Conservation (phyloP, 2,888 invertebrate species). For the Parelbella ahira region DNA sequence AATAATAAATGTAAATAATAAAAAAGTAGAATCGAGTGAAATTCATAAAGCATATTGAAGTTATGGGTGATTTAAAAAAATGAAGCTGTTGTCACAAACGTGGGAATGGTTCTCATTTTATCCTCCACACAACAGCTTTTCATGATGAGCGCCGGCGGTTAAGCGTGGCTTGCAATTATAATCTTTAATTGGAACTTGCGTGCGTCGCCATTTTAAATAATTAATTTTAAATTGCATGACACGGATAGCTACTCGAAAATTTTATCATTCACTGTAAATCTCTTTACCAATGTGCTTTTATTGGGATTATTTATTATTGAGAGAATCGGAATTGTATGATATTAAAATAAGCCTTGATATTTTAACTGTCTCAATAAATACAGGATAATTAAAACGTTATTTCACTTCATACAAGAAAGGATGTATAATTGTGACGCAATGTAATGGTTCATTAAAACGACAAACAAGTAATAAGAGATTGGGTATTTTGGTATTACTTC, state of each 20-base stretch:
- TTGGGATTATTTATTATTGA: background rate
- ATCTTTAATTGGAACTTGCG: constrained; percentile 25
- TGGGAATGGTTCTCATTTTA: constrained; percentile 10
- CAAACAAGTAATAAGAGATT: too few species aligned
- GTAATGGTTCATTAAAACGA: too few species aligned
- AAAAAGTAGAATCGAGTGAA: too few species aligned
- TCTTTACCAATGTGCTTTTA: constrained; percentile 2
- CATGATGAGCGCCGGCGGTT: constrained; percentile 18
- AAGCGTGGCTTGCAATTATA: constrained; percentile 22
- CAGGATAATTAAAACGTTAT: too few species aligned
- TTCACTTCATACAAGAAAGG: too few species aligned
- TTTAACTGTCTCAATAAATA: too few species aligned
- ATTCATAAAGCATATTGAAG: too few species aligned
- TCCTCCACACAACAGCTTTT: constrained; percentile 21
- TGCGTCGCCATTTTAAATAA: constrained; percentile 17
- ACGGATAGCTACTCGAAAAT: constrained; percentile 13
- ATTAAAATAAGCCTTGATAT: too few species aligned
- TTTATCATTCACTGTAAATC: constrained; percentile 14
- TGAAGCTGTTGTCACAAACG: constrained; percentile 17
- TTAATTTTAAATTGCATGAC: constrained; percentile 21
- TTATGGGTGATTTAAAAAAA: constrained; percentile 6
- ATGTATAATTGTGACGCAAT: too few species aligned
- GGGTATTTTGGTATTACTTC: too few species aligned
- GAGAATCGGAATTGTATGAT: too few species aligned
- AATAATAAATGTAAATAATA: too few species aligned